These are phyloP conservation scores for Magallana gigas DNA, from an alignment of 1,140 invertebrate species.

Conservation along the genomic window DNA sequence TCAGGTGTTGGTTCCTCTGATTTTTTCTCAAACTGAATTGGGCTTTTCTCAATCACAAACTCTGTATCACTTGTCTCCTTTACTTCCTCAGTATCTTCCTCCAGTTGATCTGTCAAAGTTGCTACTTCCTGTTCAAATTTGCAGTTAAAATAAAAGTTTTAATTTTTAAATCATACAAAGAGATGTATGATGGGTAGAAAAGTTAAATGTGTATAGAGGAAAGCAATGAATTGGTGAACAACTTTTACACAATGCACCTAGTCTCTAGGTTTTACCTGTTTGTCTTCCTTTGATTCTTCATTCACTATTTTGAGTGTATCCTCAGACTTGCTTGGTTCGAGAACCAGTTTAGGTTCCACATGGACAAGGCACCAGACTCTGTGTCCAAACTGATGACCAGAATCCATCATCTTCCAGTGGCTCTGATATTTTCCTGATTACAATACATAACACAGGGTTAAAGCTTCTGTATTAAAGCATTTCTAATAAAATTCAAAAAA, in stretches of 20 bases:
- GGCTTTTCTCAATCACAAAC: constrained; percentile 1
- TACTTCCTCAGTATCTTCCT: not conserved
- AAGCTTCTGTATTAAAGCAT: not conserved
- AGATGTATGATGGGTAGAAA: too few species aligned
- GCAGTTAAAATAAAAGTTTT: not conserved
- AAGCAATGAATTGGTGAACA: too few species aligned
- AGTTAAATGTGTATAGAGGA: too few species aligned
- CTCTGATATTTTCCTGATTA: constrained; percentile 75
- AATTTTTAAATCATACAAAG: too few species aligned
- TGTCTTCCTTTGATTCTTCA: constrained; percentile 9
- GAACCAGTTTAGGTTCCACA: constrained; percentile 66
- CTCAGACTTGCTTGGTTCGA: constrained; percentile 62
- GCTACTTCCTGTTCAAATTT: not conserved
- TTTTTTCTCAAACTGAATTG: not conserved
- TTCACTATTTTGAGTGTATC: constrained; percentile 54
- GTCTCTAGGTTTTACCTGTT: constrained; percentile 5
- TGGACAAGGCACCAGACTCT: constrained; percentile 76
- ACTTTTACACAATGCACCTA: too few species aligned
- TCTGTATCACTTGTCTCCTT: not conserved
- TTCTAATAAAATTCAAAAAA: too few species aligned
- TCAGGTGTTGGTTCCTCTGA: not conserved
- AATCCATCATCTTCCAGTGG: constrained; percentile 77
- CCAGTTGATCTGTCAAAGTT: not conserved
- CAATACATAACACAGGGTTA: not conserved
- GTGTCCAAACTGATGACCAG: constrained; percentile 75